Evolutionary conservation across 92 coral and sea anemone genomes (phyloP).

Genomic region (Zoanthus sociatus): DNA sequence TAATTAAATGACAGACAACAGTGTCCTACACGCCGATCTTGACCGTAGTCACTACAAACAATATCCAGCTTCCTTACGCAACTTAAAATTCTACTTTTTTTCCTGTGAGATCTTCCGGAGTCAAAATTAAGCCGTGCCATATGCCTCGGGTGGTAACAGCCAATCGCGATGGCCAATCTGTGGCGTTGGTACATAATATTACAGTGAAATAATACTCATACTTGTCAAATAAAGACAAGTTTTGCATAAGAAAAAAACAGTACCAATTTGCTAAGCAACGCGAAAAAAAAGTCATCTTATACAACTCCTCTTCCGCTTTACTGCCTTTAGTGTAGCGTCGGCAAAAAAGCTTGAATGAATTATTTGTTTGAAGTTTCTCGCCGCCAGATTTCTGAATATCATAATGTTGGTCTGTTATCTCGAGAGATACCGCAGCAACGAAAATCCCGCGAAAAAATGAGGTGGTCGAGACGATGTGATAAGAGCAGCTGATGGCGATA

Average conservation of each 20-base stretch:
- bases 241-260: slow-evolving; percentile 67
- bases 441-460: slow-evolving; percentile 72
- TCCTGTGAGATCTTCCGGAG: slow-evolving; percentile 94
- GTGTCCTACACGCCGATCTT: slow-evolving; percentile 29
- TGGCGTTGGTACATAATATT: slow-evolving; percentile 74
- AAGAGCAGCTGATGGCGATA: slow-evolving; percentile 52
- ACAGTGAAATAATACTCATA: slow-evolving; percentile 70
- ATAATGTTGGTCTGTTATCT: slow-evolving; percentile 6
- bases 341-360: slow-evolving; percentile 11
- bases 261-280: slow-evolving; percentile 48
- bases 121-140: slow-evolving; percentile 71
- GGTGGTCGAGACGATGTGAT: slow-evolving; percentile 21
- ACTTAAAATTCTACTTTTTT: slow-evolving; percentile 44
- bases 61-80: slow-evolving; percentile 26
- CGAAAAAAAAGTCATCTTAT: slow-evolving; percentile 9
- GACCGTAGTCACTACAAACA: slow-evolving; percentile 12
- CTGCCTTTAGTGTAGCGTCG: neutral
- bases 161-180: slow-evolving; percentile 68
- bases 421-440: slow-evolving; percentile 92
- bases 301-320: neutral
- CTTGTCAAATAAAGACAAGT: slow-evolving; percentile 67
- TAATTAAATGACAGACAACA: slow-evolving; percentile 35
- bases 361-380: slow-evolving; percentile 7
- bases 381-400: slow-evolving; percentile 24
- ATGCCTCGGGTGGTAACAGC: slow-evolving; percentile 97